Evolutionary conservation across 2,113 vertebrate genomes (phyloP), one percentile per base, ranked within the genome.

Genomic region (Neolamprologus modestus): DNA sequence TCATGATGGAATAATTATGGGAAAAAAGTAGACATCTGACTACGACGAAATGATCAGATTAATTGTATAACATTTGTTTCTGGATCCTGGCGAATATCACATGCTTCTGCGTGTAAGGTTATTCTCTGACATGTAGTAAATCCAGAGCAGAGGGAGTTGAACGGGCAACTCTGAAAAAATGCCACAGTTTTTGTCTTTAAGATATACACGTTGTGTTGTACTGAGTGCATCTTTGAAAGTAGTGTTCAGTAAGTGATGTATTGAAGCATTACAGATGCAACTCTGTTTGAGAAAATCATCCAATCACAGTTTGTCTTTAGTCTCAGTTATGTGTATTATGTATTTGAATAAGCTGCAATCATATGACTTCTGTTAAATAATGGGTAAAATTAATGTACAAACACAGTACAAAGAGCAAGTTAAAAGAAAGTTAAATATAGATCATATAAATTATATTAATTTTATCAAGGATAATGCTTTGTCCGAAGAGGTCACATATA

Each of bases 51-150:
- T 66, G 10, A 73, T n/a, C 24, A 50, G 10, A 63, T 87, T 54
- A 2, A n/a, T 40, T 12, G 10, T 2, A 53, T 81, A 21, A 40
- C n/a, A 71, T 33, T 78, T 50, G 9, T 50, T 50, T 31, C 71
- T 31, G 16, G 45, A 31, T 50, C 42, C 42, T 31, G 71, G 42
- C 24, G 5, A 78, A 50, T 37, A 21, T 33, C 47, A 53, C 53
- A 14, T 54, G 59, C 28, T 54, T 86, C 42, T 21, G 53, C 1
- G 3, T 79, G 5, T 37, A 16, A 6, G 24, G 9, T 45, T n/a
- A 17, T 40, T 45, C 53, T 84, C 28, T 47, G 16, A 78, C 42
- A 84, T 92, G 91, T 91, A 85, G 47, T 90, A 91, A 92, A 92
- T 84, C 84, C 50, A 40, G 10, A 53, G 47, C 6, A 63, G 81